These are phyloP conservation scores for Etheostoma nigrum DNA, from an alignment of 2,797 vertebrate genomes.

Conservation along the genomic window DNA sequence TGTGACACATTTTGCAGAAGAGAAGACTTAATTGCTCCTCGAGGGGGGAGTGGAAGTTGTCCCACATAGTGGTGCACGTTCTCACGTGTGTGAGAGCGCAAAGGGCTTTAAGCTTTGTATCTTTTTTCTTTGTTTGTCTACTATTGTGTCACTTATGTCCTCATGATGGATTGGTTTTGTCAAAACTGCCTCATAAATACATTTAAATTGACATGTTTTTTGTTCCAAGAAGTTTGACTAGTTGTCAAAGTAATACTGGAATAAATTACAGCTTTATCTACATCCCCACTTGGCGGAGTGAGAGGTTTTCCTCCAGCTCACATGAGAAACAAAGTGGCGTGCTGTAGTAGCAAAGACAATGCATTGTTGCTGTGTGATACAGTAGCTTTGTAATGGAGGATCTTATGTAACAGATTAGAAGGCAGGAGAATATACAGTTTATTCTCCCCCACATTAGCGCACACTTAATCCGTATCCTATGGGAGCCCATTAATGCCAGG, in stretches of 20 bases:
- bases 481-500: background rate
- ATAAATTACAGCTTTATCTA: slow-evolving; percentile 31
- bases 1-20: slow-evolving; percentile 15
- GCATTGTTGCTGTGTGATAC: background rate
- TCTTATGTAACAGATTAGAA: slow-evolving; percentile 26
- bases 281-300: background rate
- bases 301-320: slow-evolving; percentile 4
- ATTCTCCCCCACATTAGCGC: background rate
- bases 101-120: slow-evolving; percentile 5
- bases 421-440: background rate
- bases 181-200: slow-evolving; percentile 18
- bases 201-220: slow-evolving; percentile 19
- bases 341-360: background rate
- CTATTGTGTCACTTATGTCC: background rate
- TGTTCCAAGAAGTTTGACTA: slow-evolving; percentile 5
- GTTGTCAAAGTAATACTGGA: slow-evolving; percentile 5
- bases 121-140: slow-evolving; percentile 26
- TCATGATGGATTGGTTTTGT: slow-evolving; percentile 21
- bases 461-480: background rate
- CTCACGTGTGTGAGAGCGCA: background rate
- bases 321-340: background rate
- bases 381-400: background rate
- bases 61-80: background rate
- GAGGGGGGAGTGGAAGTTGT: background rate
- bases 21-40: slow-evolving; percentile 38